A percentile compares a stretch with the other conserved stretches of the same genome.
Evolutionary conservation across 2,888 invertebrate genomes (phyloP).

Genomic region (Synanthedon tipuliformis): DNA sequence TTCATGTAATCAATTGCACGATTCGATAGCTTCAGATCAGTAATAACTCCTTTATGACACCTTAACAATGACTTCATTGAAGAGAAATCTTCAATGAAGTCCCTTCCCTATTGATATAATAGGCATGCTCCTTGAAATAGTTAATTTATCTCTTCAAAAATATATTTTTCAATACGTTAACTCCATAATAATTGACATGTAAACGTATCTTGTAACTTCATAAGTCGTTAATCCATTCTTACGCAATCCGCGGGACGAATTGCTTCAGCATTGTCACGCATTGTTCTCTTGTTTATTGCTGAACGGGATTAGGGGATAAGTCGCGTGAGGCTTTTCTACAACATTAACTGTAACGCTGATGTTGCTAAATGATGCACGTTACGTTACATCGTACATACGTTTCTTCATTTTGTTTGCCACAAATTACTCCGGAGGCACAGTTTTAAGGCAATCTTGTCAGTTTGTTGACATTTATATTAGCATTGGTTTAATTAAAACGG

Average conservation of each 20-base stretch:
- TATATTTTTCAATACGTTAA: too few species aligned
- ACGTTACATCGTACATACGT: constrained; percentile 20
- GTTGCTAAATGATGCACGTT: constrained; percentile 32
- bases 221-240: constrained; percentile 28
- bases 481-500: constrained; percentile 29
- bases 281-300: constrained; percentile 39
- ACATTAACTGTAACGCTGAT: constrained; percentile 41
- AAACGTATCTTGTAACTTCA: background rate
- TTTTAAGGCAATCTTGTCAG: background rate
- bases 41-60: too few species aligned
- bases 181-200: background rate
- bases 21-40: too few species aligned
- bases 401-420: background rate
- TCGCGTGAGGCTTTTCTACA: constrained; percentile 42
- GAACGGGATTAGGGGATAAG: constrained; percentile 45
- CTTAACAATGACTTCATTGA: too few species aligned
- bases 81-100: too few species aligned
- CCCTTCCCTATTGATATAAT: too few species aligned
- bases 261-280: constrained; percentile 13
- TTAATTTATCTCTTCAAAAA: too few species aligned
- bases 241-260: constrained; percentile 14
- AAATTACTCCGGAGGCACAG: background rate
- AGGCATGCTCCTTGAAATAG: too few species aligned
- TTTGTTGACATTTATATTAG: constrained; percentile 19
- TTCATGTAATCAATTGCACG: too few species aligned